phyloP scores from a whole-genome alignment of 2,888 invertebrate species.

The Ophion ventricosus region DNA sequence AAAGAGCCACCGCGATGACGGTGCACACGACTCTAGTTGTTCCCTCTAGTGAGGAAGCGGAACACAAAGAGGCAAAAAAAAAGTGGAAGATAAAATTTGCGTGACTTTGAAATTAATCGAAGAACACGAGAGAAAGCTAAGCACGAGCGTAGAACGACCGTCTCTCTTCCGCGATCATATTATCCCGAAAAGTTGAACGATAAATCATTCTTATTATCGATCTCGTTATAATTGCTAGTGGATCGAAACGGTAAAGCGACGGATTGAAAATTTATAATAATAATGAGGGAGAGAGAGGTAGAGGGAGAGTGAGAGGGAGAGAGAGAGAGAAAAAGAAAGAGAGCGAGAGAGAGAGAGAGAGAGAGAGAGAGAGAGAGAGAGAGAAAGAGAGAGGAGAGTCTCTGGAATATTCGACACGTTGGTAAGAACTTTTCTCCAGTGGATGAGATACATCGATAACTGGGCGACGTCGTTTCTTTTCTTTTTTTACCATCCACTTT shows the following conservation, averaged over 20 bases:
- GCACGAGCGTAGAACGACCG: not conserved
- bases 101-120: constrained; percentile 56
- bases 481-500: constrained; percentile 49
- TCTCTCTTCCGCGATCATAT: constrained; percentile 27
- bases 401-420: constrained; percentile 19
- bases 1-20: constrained; percentile 28
- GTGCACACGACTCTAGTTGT: constrained; percentile 37
- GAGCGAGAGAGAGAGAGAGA: not conserved
- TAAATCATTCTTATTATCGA: constrained; percentile 64
- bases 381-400: constrained; percentile 7
- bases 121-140: constrained; percentile 57
- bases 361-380: not conserved
- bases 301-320: not conserved
- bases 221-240: constrained; percentile 65
- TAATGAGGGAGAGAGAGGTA: not conserved
- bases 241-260: constrained; percentile 21
- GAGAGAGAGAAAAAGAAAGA: not conserved
- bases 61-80: constrained; percentile 26
- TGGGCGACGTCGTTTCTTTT: constrained; percentile 59
- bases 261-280: constrained; percentile 55
- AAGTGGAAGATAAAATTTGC: not conserved
- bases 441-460: constrained; percentile 70
- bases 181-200: constrained; percentile 46
- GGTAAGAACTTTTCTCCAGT: constrained; percentile 37
- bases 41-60: constrained; percentile 3